phyloP scores from a whole-genome alignment of 1,140 invertebrate genomes.

The Octopus bimaculoides region DNA sequence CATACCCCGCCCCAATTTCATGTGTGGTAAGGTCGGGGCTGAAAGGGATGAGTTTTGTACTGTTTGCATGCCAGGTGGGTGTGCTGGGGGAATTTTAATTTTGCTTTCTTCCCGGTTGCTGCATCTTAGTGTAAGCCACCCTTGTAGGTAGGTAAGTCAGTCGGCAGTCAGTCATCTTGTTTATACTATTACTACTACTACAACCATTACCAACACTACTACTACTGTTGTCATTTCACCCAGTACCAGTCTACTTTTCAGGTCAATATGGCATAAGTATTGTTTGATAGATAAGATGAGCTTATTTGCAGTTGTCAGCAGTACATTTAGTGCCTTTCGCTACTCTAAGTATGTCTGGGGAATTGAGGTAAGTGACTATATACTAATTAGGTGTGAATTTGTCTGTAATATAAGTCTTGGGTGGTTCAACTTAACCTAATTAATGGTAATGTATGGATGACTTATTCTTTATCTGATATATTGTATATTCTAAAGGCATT shows the following conservation, averaged over 20 bases:
- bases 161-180: no score
- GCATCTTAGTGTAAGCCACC: no score
- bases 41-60: no score
- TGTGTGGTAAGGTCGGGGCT: no score
- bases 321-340: not conserved
- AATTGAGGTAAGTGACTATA: conserved; percentile 8
- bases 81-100: no score
- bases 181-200: no score
- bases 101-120: no score
- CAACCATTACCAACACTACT: not conserved
- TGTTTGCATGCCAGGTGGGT: no score
- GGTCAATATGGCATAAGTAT: conserved; percentile 8
- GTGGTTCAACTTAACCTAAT: no score
- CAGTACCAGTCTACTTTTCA: conserved; percentile 8
- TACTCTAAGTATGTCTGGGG: conserved; percentile 7
- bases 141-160: not conserved
- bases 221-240: conserved; percentile 2
- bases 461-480: not conserved
- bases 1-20: no score
- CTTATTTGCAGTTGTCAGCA: conserved; percentile 3
- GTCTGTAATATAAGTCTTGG: not conserved
- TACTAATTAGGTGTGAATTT: conserved; percentile 3
- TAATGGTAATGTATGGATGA: not conserved
- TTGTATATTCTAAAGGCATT: not conserved
- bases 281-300: conserved; percentile 10